These are phyloP conservation scores for Calyptomena viridis DNA, from an alignment of 2,113 vertebrate species.

Conservation along the genomic window DNA sequence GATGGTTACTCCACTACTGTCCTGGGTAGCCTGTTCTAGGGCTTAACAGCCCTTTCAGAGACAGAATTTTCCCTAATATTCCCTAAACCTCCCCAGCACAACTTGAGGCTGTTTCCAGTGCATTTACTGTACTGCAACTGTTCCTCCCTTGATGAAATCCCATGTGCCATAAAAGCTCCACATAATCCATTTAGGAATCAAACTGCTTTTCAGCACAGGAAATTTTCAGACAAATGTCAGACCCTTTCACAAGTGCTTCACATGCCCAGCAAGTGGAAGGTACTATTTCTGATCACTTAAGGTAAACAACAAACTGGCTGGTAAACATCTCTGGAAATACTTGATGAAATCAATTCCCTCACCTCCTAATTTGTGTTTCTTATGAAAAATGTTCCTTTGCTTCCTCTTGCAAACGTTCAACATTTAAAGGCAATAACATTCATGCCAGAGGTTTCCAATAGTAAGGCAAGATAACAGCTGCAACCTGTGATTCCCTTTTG, in stretches of 20 bases:
- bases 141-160: background rate
- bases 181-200: fast-evolving
- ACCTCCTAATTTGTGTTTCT: background rate
- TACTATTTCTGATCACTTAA: background rate
- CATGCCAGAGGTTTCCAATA: background rate
- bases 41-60: background rate
- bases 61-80: background rate
- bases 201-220: background rate
- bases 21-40: background rate
- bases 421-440: background rate
- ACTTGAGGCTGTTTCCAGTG: background rate
- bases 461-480: background rate
- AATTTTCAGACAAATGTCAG: background rate
- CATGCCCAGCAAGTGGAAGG: background rate
- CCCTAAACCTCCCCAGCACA: background rate
- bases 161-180: background rate
- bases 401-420: background rate
- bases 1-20: background rate
- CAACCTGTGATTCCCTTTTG: background rate
- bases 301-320: background rate
- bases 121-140: background rate
- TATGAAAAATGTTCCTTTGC: background rate
- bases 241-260: background rate
- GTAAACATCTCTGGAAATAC: background rate
- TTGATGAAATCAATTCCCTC: background rate